Conservation (phyloP, 2,888 invertebrate species). For the Balanococcus diminutus region DNA sequence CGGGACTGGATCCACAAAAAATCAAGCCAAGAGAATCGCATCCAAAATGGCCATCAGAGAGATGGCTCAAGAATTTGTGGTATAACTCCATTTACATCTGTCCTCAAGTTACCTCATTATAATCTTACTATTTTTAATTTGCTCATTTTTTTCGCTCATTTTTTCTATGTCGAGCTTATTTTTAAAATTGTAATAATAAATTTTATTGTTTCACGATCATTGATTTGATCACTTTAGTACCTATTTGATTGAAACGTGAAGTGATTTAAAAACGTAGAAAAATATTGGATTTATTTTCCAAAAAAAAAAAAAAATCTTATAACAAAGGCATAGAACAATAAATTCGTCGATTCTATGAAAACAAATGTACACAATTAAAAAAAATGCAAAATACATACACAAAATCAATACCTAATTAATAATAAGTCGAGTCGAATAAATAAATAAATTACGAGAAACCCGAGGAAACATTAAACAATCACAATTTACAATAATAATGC, state of each 20-base stretch:
- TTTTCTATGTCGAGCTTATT: not conserved
- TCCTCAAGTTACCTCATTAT: not conserved
- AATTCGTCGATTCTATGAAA: not conserved
- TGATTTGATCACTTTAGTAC: not conserved
- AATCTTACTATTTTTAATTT: not conserved
- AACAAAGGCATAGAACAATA: not conserved
- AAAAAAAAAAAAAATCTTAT: not conserved
- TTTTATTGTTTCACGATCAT: not conserved
- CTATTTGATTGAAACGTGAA: not conserved
- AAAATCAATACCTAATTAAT: not conserved
- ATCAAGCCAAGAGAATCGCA: conserved; percentile 78
- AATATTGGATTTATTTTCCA: not conserved
- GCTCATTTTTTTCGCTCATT: conserved; percentile 6
- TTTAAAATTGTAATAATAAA: not conserved
- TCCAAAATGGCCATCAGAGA: conserved; percentile 73
- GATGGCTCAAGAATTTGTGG: conserved; percentile 52
- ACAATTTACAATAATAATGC: too few species aligned
- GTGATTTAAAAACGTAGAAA: not conserved
- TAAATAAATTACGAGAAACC: not conserved
- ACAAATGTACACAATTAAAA: not conserved
- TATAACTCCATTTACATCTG: not conserved
- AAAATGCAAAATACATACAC: not conserved
- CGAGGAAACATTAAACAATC: too few species aligned
- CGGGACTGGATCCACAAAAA: conserved; percentile 75
- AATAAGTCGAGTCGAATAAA: not conserved